Conservation (phyloP, 1,140 invertebrate species). For the Drosophila dunni region DNA sequence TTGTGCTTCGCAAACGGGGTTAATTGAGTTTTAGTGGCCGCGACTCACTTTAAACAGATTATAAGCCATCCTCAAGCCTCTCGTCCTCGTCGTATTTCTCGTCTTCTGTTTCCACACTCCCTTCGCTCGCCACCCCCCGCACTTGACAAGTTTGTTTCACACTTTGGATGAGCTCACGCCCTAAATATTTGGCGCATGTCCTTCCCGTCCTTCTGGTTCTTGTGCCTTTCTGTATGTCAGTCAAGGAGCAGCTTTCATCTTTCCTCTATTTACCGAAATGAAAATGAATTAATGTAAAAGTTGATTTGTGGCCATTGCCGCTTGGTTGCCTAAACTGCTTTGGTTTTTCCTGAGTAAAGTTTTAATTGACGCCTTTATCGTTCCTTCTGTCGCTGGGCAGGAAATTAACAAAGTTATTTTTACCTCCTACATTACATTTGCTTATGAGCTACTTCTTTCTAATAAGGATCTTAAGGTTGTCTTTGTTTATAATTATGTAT, state of each 20-base stretch:
- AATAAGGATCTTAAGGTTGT: background rate
- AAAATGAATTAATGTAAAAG: slow-evolving; percentile 76
- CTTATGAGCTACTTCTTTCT: slow-evolving; percentile 1
- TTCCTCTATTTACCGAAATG: slow-evolving; percentile 14
- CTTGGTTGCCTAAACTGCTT: slow-evolving; percentile 55
- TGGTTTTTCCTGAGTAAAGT: slow-evolving; percentile 55
- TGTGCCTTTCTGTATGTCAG: slow-evolving; percentile 48
- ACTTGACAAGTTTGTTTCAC: slow-evolving; percentile 70
- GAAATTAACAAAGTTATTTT: slow-evolving; percentile 74
- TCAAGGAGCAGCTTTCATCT: slow-evolving; percentile 47
- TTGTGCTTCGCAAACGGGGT: slow-evolving; percentile 73
- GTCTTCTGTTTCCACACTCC: background rate
- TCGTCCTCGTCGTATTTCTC: background rate
- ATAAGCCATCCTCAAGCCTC: slow-evolving; percentile 45
- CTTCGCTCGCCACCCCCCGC: background rate
- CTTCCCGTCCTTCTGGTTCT: background rate
- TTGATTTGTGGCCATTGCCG: slow-evolving; percentile 80
- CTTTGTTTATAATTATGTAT: background rate
- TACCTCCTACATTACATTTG: slow-evolving; percentile 7
- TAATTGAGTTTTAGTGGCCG: slow-evolving; percentile 84
- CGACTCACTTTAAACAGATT: slow-evolving; percentile 82
- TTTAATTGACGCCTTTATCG: slow-evolving; percentile 63
- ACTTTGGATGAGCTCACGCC: slow-evolving; percentile 54
- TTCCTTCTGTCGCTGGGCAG: slow-evolving; percentile 41
- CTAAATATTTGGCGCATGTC: slow-evolving; percentile 72